Conservation (phyloP, 2,888 invertebrate genomes). For the Sthenelais limicola region DNA sequence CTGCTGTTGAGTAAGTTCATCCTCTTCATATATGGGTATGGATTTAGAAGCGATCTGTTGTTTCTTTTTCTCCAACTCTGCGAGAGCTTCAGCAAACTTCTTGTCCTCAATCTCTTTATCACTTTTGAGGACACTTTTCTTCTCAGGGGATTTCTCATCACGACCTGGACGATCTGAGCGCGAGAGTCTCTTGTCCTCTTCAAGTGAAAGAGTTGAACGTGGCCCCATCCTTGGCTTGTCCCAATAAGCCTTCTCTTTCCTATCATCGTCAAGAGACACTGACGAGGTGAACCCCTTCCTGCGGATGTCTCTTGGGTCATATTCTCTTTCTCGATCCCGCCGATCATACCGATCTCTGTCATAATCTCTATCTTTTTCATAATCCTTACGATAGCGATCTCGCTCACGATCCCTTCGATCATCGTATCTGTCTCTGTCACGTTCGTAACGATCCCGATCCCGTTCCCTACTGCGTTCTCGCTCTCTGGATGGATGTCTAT, state of each 20-base stretch:
- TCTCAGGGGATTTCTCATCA: background rate
- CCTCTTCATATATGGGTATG: slow-evolving; percentile 2
- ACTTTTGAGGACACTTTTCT: background rate
- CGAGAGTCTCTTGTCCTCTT: slow-evolving; percentile 6
- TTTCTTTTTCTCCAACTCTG: slow-evolving; percentile 5
- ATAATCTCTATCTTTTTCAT: background rate
- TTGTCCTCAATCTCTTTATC: background rate
- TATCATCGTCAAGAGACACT: slow-evolving; percentile 23
- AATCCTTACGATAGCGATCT: background rate
- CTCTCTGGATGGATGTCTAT: background rate
- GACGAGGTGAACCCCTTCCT: slow-evolving; percentile 8
- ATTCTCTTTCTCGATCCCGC: background rate
- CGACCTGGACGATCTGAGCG: background rate
- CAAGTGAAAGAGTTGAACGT: slow-evolving; percentile 5
- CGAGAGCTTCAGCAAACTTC: background rate
- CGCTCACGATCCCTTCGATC: background rate
- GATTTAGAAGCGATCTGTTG: background rate
- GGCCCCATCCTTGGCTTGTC: slow-evolving; percentile 12
- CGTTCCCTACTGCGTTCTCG: background rate
- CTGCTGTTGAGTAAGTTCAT: slow-evolving; percentile 18
- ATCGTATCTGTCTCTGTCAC: background rate
- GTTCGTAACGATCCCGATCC: background rate
- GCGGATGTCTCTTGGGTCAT: background rate
- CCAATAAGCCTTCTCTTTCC: background rate
- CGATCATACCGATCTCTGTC: background rate